Evolutionary conservation across 2,888 invertebrate genomes (phyloP), one percentile per base, ranked within the genome.

Genomic region (Ceramica pisi): DNA sequence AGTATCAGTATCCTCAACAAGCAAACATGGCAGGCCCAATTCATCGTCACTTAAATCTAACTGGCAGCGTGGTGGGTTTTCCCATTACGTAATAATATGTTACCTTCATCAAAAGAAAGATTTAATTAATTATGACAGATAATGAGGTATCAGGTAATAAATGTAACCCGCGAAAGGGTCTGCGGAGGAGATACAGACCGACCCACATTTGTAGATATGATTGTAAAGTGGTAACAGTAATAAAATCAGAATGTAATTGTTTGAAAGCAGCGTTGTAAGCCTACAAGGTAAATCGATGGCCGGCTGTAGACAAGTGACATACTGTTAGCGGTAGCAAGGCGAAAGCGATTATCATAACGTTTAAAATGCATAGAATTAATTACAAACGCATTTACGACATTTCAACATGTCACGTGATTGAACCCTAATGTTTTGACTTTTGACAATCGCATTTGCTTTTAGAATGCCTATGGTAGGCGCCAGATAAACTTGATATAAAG

Each of bases 81-180:
- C 3, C n/a, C 38, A 16, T 38, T 62, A 26, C 46, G 23, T 38
- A 50, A 46, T n/a, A 70, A 50, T 14, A 38, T 21, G 26, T 21
- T 55, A 56, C 69, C 69, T 71, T 56, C 31, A 70, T 70, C 69
- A 70, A 56, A 50, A 71, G 44, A 50, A 71, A 38, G 56, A 50
- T 48, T 68, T 21, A 26, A 57, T 71, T 38, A 56, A 71, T 71
- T 14, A 50, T 31, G 55, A 56, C 55, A 21, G n/a, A 14, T 55
- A 68, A 68, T 53, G 41, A 69, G 26, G 21, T n/a, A n/a, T n/a
- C n/a, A n/a, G n/a, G n/a, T n/a, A n/a, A n/a, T n/a, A n/a, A n/a
- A n/a, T n/a, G n/a, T 19, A 48, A 21, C 19, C 31, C 38, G 56
- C 56, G 21, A n/a, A 67, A 44, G 41, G 56, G 14, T 57, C 19